Percentiles rank a stretch among this genome's conserved stretches.
Conservation (phyloP, 2,113 vertebrate species). For the Heterotis niloticus region DNA sequence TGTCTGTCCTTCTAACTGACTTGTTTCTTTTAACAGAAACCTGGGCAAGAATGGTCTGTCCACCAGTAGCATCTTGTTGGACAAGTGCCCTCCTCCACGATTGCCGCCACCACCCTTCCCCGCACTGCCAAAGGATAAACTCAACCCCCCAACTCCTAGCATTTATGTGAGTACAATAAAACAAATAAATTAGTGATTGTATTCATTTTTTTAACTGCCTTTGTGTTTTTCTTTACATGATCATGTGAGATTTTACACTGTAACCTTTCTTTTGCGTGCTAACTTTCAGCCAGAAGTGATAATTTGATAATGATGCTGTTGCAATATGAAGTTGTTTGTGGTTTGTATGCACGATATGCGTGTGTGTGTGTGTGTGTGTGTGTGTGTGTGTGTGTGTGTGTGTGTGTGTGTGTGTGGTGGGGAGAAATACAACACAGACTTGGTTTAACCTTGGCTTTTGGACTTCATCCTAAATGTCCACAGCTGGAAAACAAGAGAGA, state of each 20-base stretch:
- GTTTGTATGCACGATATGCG: too few species aligned
- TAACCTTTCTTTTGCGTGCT: background rate
- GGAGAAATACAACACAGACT: too few species aligned
- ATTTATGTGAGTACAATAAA: conserved; percentile 84
- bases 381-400: too few species aligned
- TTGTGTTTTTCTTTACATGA: background rate
- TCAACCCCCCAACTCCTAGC: conserved; percentile 97
- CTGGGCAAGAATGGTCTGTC: conserved; percentile 94
- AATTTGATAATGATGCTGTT: too few species aligned
- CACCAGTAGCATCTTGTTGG: conserved; percentile 90
- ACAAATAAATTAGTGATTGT: background rate
- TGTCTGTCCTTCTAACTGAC: background rate
- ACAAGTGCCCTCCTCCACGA: conserved; percentile 92
- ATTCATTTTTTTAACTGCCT: background rate
- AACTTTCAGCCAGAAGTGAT: too few species aligned
- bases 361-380: too few species aligned
- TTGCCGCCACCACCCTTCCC: conserved; percentile 82
- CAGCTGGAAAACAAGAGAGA: conserved; percentile 98
- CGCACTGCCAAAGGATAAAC: conserved; percentile 94
- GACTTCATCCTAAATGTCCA: conserved; percentile 39
- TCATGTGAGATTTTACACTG: background rate
- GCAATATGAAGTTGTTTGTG: too few species aligned
- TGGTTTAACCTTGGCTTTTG: conserved; percentile 5
- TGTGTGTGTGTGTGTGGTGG: too few species aligned
- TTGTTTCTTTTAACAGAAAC: conserved; percentile 66